Base-by-base conservation (phyloP, 2,888 invertebrate species). In the Neoitamus cyanurus region DNA sequence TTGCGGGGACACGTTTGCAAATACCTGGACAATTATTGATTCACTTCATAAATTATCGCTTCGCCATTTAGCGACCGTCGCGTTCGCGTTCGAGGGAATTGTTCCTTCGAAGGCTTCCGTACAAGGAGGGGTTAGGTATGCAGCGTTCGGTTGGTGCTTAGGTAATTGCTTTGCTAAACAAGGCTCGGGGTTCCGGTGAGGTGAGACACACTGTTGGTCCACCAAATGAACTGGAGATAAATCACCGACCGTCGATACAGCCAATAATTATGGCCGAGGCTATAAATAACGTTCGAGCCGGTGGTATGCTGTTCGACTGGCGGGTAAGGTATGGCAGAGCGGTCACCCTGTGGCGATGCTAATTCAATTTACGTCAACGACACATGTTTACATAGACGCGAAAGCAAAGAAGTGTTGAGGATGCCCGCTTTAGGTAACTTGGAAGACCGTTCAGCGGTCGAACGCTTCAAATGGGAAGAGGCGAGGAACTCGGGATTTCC, bases 41-140 rank as follows among this genome's bases (percentile, higher is more conserved):
- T 83, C 70, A 70, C 70, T 13, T 37, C 70, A 83, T 83, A 70
- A 83, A 83, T 83, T 83, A 83, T 83, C 83, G 83, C 83, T 37
- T 70, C 20, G 15, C 42, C 25, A 80, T 30, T 77, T 42, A 46
- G 25, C 37, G 42, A 36, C n/a, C 28, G 20, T 73, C 77, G n/a
- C n/a, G n/a, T n/a, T n/a, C n/a, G n/a, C n/a, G 20, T n/a, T 42
- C 46, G 36, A 7, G 42, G 25, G 46, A 46, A 77, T 77, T 36
- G 73, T 73, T 34, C 34, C 36, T 15, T 28, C 25, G 31, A 70
- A 30, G 15, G 70, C 34, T 70, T 70, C 70, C 31, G 46, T 77
- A 25, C 25, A 9, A 58, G 31, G 73, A 34, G 9, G 34, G 36
- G 31, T 31, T 36, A 37, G 77, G 13, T 28, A 34, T 9, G 20